Evolutionary conservation across 1,140 invertebrate species (phyloP).

Genomic region (Meteorus sp.): DNA sequence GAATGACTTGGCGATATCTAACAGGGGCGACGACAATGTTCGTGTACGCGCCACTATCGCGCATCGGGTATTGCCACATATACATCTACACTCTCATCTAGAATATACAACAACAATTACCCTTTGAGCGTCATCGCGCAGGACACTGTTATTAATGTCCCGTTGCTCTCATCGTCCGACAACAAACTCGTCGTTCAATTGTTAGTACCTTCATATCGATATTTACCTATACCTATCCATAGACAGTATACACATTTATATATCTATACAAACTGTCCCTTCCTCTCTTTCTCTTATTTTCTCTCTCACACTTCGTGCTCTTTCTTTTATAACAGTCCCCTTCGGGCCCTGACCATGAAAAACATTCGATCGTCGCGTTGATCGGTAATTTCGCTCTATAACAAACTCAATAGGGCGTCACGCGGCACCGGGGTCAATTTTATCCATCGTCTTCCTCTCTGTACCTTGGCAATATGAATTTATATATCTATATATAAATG

Average conservation of each 20-base stretch:
- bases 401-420: background rate
- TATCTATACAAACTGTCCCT: too few relatives aligned
- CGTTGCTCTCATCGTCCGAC: slow-evolving; percentile 25
- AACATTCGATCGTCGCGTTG: background rate
- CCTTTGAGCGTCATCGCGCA: slow-evolving; percentile 6
- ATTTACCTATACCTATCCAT: too few relatives aligned
- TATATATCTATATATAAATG: too few relatives aligned
- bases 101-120: slow-evolving; percentile 20
- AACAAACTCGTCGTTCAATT: too few relatives aligned
- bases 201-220: too few relatives aligned
- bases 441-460: too few relatives aligned
- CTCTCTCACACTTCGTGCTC: too few relatives aligned
- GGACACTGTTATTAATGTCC: slow-evolving; percentile 30
- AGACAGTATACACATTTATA: too few relatives aligned
- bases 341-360: background rate
- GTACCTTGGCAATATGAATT: too few relatives aligned
- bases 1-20: slow-evolving; percentile 21
- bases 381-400: background rate
- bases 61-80: slow-evolving; percentile 8
- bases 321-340: too few relatives aligned
- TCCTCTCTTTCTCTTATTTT: too few relatives aligned
- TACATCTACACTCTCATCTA: slow-evolving; percentile 10
- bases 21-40: too few relatives aligned
- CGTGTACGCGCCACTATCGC: background rate
- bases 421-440: background rate